Evolutionary conservation across 2,888 invertebrate genomes (phyloP), one percentile per base, ranked within the genome.

Genomic region (Pteria penguin): DNA sequence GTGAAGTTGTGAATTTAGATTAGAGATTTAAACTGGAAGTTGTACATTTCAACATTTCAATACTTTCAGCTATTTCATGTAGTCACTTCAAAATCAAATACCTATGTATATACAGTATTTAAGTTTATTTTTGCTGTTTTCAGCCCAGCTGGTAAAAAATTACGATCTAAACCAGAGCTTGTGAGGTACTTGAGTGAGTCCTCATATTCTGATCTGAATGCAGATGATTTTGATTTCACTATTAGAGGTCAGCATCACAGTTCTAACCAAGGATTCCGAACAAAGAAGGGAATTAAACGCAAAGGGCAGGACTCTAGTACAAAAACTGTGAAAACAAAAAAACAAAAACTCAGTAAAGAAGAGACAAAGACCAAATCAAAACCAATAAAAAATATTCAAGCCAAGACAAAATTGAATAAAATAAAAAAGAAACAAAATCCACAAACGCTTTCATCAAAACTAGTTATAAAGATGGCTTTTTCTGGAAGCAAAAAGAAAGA

Each of bases 61-160:
- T n/a, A n/a, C n/a, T n/a, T n/a, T n/a, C n/a, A n/a, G n/a, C n/a
- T n/a, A n/a, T n/a, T n/a, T n/a, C n/a, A n/a, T n/a, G n/a, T n/a
- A n/a, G n/a, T n/a, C n/a, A n/a, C n/a, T n/a, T n/a, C n/a, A n/a
- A n/a, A n/a, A n/a, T n/a, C n/a, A n/a, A n/a, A n/a, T n/a, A n/a
- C n/a, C n/a, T n/a, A n/a, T n/a, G n/a, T n/a, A n/a, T n/a, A n/a
- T n/a, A n/a, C n/a, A n/a, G n/a, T n/a, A n/a, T n/a, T n/a, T 45
- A 18, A 45, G 18, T 45, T 45, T 18, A 14, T 45, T 45, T 45
- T 45, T 14, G 8, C 45, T 45, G 54, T 73, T 83, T 86, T 62
- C 82, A 89, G 89, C 55, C 88, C 89, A 22, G 80, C 79, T 57
- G 87, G 87, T 11, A 88, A 84, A 33, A 87, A 85, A 71, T 85